A percentile compares a stretch with the other conserved stretches of the same genome.
Evolutionary conservation across 37 sponge, comb jelly and placozoan genomes (phyloP).

Genomic region (Oopsacas minuta): DNA sequence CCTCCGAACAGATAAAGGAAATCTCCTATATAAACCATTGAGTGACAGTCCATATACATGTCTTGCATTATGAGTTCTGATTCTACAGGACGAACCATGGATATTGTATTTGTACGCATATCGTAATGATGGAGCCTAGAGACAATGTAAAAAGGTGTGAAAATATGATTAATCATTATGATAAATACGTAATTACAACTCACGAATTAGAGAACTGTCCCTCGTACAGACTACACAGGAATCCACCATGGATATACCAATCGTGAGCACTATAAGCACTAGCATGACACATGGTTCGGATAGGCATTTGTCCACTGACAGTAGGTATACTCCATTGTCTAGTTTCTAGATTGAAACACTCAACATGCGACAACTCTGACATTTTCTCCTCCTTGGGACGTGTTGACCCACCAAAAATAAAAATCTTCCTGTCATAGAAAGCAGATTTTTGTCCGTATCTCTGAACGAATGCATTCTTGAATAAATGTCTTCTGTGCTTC

Average conservation of each 20-base stretch:
- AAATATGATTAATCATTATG: no score
- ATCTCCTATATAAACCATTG: background rate
- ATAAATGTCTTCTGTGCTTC: background rate
- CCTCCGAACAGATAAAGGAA: background rate
- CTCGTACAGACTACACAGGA: background rate
- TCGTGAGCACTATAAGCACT: background rate
- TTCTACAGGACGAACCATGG: background rate
- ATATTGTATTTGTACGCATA: background rate
- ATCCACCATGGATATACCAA: background rate
- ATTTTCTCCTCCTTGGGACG: background rate
- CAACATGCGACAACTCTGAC: background rate
- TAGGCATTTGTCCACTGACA: background rate
- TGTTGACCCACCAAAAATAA: background rate
- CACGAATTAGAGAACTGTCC: slow-evolving; percentile 5
- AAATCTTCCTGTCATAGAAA: background rate
- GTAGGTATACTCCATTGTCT: background rate
- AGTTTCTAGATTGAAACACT: background rate
- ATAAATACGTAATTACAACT: no score
- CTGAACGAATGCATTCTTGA: background rate
- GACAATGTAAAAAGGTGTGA: background rate
- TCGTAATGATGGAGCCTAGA: background rate
- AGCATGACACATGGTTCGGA: background rate
- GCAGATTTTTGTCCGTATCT: background rate
- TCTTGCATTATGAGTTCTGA: background rate
- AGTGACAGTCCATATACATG: background rate